phyloP scores from a whole-genome alignment of 2,113 vertebrate species.

The Seriola dumerili region DNA sequence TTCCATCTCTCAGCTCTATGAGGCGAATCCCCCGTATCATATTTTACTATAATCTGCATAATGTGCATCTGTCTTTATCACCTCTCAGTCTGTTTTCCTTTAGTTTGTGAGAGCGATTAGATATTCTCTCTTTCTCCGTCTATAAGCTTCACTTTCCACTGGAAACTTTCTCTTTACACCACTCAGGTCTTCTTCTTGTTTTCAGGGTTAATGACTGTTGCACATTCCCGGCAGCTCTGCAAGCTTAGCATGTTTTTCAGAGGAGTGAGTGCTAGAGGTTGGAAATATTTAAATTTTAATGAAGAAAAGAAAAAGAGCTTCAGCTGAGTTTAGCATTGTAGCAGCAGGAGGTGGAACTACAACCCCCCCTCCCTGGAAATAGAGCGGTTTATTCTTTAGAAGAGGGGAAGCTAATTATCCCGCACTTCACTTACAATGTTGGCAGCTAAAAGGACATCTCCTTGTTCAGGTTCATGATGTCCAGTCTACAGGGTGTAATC shows the following conservation, averaged over 20 bases:
- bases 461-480: background rate
- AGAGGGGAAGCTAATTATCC: background rate
- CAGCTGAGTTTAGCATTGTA: conserved; percentile 1
- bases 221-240: background rate
- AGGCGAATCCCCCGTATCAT: conserved; percentile 10
- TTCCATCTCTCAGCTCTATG: conserved; percentile 28
- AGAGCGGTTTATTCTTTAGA: background rate
- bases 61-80: conserved; percentile 34
- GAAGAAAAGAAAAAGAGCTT: background rate
- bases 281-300: conserved; percentile 30
- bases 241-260: conserved; percentile 21
- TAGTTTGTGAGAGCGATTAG: conserved; percentile 26
- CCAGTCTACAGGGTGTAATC: background rate
- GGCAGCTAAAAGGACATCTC: background rate
- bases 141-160: conserved; percentile 8
- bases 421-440: background rate
- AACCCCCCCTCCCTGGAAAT: background rate
- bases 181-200: background rate
- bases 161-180: conserved; percentile 19
- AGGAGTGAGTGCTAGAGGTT: background rate
- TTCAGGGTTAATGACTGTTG: conserved; percentile 35
- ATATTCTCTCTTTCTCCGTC: conserved; percentile 6
- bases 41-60: conserved; percentile 31
- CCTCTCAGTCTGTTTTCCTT: conserved; percentile 23
- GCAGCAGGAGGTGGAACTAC: background rate